phyloP scores from a whole-genome alignment of 2,888 invertebrate species.

The Lissonota sp. region DNA sequence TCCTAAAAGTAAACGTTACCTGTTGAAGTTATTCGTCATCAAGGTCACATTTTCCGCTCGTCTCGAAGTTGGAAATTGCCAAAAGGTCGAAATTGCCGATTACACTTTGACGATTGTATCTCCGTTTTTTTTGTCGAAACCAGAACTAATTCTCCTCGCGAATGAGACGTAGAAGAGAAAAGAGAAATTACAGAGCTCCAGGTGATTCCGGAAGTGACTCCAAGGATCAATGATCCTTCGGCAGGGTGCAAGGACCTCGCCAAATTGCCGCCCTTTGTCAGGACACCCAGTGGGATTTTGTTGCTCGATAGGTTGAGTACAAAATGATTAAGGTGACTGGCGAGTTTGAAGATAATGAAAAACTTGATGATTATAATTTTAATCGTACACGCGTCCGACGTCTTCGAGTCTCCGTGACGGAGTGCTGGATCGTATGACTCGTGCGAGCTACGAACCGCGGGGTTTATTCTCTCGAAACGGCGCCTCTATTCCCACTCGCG shows the following conservation, averaged over 20 bases:
- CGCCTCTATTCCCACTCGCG: conserved; percentile 55
- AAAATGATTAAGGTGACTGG: neutral
- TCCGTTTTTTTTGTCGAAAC: neutral
- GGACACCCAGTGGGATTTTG: neutral
- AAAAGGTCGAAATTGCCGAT: neutral
- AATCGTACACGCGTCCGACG: conserved; percentile 71
- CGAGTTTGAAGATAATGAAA: no score
- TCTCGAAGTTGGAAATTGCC: neutral
- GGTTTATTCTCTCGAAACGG: conserved; percentile 45
- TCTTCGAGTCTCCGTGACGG: conserved; percentile 76
- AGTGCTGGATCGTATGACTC: conserved; percentile 72
- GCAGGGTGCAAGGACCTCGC: neutral
- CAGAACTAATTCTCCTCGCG: conserved; percentile 33
- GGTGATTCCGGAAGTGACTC: conserved; percentile 47
- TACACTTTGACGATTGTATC: neutral
- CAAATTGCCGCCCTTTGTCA: conserved; percentile 13
- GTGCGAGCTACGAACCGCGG: conserved; percentile 58
- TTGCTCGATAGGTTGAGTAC: neutral
- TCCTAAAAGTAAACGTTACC: neutral
- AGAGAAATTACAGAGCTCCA: conserved; percentile 24
- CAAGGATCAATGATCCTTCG: conserved; percentile 49
- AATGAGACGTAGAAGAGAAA: conserved; percentile 15
- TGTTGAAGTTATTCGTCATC: neutral
- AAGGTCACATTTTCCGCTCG: neutral
- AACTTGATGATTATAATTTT: neutral